These are phyloP conservation scores for Colostygia pectinataria DNA, from an alignment of 2,888 invertebrate species.

Conservation along the genomic window DNA sequence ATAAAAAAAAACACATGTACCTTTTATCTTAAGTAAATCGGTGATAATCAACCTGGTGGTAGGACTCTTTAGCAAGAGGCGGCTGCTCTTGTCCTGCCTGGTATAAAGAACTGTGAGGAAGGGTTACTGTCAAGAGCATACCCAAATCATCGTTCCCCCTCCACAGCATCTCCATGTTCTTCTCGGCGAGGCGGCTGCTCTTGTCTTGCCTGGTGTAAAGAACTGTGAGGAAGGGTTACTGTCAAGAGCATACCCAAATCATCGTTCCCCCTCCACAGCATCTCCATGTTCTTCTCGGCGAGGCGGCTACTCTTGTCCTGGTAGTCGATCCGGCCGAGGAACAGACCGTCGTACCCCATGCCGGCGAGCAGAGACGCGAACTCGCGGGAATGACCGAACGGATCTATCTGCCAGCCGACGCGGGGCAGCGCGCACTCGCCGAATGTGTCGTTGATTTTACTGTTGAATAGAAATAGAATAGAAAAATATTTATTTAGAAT, in stretches of 20 bases:
- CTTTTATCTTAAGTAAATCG: too few species aligned
- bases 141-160: slow-evolving; percentile 87
- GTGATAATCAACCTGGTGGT: too few species aligned
- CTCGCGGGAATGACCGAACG: slow-evolving; percentile 94
- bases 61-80: too few species aligned
- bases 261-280: slow-evolving; percentile 91
- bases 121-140: slow-evolving; percentile 41
- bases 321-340: slow-evolving; percentile 94
- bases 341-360: slow-evolving; percentile 93
- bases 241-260: slow-evolving; percentile 81
- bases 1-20: too few species aligned
- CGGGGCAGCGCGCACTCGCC: slow-evolving; percentile 88
- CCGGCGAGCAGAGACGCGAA: slow-evolving; percentile 91
- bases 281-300: slow-evolving; percentile 86
- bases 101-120: too few species aligned
- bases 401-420: slow-evolving; percentile 93
- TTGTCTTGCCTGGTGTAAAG: too few species aligned
- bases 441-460: slow-evolving; percentile 86
- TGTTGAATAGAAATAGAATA: too few species aligned
- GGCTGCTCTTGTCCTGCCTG: too few species aligned
- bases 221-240: too few species aligned
- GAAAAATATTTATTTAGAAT: too few species aligned
- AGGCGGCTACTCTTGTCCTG: slow-evolving; percentile 88
- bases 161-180: slow-evolving; percentile 94
- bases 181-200: too few species aligned